Percentiles rank a stretch among this genome's conserved stretches.
Conservation (phyloP, 1,140 invertebrate genomes). For the Drosophila erecta region DNA sequence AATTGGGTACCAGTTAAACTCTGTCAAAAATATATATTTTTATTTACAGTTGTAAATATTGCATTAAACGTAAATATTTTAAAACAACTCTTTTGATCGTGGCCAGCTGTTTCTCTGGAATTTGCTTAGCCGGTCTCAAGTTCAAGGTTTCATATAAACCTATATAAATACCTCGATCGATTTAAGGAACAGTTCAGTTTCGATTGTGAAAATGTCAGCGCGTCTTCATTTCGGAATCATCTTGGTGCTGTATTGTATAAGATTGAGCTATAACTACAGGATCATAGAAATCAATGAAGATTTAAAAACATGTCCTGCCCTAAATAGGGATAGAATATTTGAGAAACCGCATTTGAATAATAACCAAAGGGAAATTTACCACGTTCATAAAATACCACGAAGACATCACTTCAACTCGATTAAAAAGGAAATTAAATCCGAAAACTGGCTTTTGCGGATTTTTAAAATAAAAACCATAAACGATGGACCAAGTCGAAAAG, state of each 20-base stretch:
- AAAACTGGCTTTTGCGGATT: slow-evolving; percentile 44
- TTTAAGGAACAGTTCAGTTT: slow-evolving; percentile 31
- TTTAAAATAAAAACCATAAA: slow-evolving; percentile 33
- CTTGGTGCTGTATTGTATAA: slow-evolving; percentile 5
- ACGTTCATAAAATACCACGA: slow-evolving; percentile 6
- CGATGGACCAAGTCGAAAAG: neutral
- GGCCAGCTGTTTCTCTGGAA: slow-evolving; percentile 40
- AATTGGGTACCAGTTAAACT: neutral
- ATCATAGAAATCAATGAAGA: slow-evolving; percentile 13
- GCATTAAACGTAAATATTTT: slow-evolving; percentile 18
- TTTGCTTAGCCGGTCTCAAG: slow-evolving; percentile 33
- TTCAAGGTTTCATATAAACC: slow-evolving; percentile 41
- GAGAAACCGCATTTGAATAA: neutral
- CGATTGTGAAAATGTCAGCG: slow-evolving; percentile 36
- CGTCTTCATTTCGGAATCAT: slow-evolving; percentile 10
- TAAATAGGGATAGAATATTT: neutral
- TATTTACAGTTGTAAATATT: slow-evolving; percentile 26
- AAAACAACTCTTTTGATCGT: slow-evolving; percentile 23
- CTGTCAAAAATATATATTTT: neutral
- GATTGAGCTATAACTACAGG: slow-evolving; percentile 18
- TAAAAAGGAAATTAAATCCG: slow-evolving; percentile 1
- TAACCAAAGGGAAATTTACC: slow-evolving; percentile 27
- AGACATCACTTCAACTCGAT: neutral
- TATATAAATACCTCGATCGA: slow-evolving; percentile 40
- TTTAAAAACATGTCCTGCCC: slow-evolving; percentile 30